Evolutionary conservation across 1,140 invertebrate species (phyloP).

Genomic region (Megalopta genalis): DNA sequence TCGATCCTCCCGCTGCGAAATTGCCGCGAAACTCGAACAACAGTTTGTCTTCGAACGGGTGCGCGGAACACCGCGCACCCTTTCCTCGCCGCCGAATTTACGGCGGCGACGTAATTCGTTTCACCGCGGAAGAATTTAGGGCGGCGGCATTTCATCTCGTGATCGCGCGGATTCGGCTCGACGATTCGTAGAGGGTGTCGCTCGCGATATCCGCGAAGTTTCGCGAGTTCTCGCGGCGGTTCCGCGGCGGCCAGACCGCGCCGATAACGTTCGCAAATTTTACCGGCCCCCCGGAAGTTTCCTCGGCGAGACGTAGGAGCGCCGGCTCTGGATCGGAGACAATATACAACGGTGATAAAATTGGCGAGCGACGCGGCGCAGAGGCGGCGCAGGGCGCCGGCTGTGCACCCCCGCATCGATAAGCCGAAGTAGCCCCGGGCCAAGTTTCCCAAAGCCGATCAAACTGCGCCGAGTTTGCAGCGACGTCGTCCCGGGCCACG

Average conservation of each 20-base stretch:
- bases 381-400: too few relatives aligned
- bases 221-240: background rate
- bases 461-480: conserved; percentile 59
- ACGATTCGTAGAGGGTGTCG: background rate
- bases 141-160: too few relatives aligned
- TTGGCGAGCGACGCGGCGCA: background rate
- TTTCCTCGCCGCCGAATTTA: too few relatives aligned
- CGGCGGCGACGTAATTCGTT: too few relatives aligned
- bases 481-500: conserved; percentile 23
- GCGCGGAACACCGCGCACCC: too few relatives aligned
- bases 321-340: conserved; percentile 9
- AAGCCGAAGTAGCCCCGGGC: conserved; percentile 56
- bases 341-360: conserved; percentile 34
- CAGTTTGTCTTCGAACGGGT: too few relatives aligned
- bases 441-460: conserved; percentile 64
- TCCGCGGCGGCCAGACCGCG: background rate
- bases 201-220: background rate
- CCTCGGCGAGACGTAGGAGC: conserved; percentile 18
- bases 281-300: conserved; percentile 10
- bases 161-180: too few relatives aligned
- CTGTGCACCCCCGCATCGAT: conserved; percentile 14
- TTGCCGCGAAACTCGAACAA: too few relatives aligned
- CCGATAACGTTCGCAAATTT: conserved; percentile 40
- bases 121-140: too few relatives aligned
- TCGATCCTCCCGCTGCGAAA: too few relatives aligned